Percentiles rank a stretch among this genome's conserved stretches.
Conservation (phyloP, 2,888 invertebrate species). For the Metacarcinus magister region DNA sequence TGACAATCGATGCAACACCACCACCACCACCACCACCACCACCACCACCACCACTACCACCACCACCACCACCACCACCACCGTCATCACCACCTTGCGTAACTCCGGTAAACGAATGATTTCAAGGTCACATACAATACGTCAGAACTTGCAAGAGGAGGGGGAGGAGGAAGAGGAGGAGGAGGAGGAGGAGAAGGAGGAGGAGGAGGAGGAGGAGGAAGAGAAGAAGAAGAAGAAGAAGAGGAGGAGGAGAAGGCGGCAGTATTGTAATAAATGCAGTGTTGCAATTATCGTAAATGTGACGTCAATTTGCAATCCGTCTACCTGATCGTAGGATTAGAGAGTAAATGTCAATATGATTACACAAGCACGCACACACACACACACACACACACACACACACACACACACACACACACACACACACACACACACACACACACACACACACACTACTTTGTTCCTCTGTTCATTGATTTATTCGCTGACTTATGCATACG, state of each 20-base stretch:
- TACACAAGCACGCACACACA: not conserved
- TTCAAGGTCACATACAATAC: not conserved
- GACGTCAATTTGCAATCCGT: not conserved
- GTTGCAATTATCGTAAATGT: slow-evolving; percentile 12
- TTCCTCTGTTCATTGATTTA: no score
- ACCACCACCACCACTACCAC: slow-evolving; percentile 1
- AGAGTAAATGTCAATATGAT: no score
- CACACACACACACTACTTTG: not conserved
- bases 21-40: slow-evolving; percentile 33
- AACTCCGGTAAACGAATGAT: slow-evolving; percentile 4
- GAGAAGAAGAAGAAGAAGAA: not conserved
- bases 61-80: not conserved
- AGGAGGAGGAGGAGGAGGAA: not conserved
- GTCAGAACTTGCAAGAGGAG: not conserved
- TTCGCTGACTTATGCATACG: not conserved
- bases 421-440: slow-evolving; percentile 14
- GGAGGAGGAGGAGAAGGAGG: not conserved
- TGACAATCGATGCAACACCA: not conserved
- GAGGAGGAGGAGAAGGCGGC: not conserved
- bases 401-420: slow-evolving; percentile 14
- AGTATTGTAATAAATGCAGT: not conserved
- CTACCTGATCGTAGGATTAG: not conserved
- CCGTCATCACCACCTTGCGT: not conserved
- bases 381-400: not conserved
- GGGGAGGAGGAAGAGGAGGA: not conserved